Conservation (phyloP, 2,888 invertebrate species). For the Liopterus haemorrhoidalis region DNA sequence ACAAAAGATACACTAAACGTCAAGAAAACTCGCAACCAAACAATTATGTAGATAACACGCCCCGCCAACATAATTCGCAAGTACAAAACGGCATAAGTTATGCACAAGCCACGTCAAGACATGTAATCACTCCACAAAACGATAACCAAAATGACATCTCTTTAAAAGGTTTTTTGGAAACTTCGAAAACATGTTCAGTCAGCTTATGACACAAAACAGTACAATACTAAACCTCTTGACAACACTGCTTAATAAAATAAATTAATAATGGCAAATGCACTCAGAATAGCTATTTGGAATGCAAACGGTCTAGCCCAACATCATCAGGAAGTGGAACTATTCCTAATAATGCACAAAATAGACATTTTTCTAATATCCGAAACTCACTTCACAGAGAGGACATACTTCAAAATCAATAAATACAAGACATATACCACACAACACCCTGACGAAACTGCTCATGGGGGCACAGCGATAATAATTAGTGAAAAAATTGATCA, state of each 20-base stretch:
- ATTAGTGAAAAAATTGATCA: too few relatives aligned
- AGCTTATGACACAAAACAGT: slow-evolving; percentile 4
- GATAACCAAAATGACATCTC: too few relatives aligned
- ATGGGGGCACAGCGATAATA: too few relatives aligned
- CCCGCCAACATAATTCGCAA: too few relatives aligned
- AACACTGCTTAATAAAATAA: neutral
- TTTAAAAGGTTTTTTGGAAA: too few relatives aligned
- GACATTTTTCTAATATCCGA: slow-evolving; percentile 8
- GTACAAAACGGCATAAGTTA: too few relatives aligned
- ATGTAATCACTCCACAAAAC: too few relatives aligned
- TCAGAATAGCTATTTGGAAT: slow-evolving; percentile 6
- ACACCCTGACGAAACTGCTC: too few relatives aligned
- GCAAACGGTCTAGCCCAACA: slow-evolving; percentile 8
- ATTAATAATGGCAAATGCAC: slow-evolving; percentile 1
- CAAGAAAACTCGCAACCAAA: too few relatives aligned
- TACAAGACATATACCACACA: neutral
- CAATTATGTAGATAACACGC: too few relatives aligned
- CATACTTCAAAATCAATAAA: neutral
- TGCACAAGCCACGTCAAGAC: too few relatives aligned
- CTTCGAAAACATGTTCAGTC: slow-evolving; percentile 7
- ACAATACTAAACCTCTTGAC: slow-evolving; percentile 4
- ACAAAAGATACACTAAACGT: too few relatives aligned
- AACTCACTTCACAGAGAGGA: neutral
- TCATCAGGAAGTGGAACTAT: slow-evolving; percentile 6
- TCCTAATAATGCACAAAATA: neutral